phyloP scores from a whole-genome alignment of 2,888 invertebrate genomes.

The Euzetes globulus region DNA sequence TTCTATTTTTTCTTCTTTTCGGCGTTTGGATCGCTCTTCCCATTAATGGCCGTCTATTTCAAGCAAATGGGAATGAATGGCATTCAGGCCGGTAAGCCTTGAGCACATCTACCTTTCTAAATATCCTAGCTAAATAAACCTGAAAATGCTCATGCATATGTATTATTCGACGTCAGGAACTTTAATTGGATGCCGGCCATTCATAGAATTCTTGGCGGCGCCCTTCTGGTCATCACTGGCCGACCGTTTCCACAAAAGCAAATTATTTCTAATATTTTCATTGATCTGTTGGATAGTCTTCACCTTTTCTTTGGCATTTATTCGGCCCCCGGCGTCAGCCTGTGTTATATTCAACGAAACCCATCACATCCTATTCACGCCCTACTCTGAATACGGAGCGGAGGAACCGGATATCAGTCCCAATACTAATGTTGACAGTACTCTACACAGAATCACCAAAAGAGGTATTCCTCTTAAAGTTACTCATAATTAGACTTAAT shows the following conservation, averaged over 20 bases:
- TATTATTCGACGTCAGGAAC: conserved; percentile 25
- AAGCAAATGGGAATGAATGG: conserved; percentile 99
- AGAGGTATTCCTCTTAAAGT: conserved; percentile 2
- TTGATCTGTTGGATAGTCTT: conserved; percentile 93
- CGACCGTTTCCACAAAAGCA: conserved; percentile 77
- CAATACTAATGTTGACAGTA: neutral
- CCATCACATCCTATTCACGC: conserved; percentile 51
- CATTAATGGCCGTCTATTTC: conserved; percentile 97
- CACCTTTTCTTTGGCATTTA: conserved; percentile 88
- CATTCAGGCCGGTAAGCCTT: conserved; percentile 71
- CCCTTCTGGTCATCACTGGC: conserved; percentile 97
- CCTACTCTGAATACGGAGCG: conserved; percentile 36
- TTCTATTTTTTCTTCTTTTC: conserved; percentile 99
- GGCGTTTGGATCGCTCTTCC: conserved; percentile 95
- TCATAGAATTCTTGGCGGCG: conserved; percentile 92
- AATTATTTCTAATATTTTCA: conserved; percentile 74
- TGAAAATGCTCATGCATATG: no score
- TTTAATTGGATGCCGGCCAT: conserved; percentile 81
- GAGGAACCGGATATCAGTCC: conserved; percentile 16
- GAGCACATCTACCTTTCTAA: neutral
- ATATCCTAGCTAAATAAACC: neutral
- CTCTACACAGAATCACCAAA: neutral
- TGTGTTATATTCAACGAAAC: conserved; percentile 63
- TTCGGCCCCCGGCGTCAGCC: conserved; percentile 85
- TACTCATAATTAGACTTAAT: neutral